Conservation (phyloP, 2,797 vertebrate genomes). For the Poeciliopsis gracilis region DNA sequence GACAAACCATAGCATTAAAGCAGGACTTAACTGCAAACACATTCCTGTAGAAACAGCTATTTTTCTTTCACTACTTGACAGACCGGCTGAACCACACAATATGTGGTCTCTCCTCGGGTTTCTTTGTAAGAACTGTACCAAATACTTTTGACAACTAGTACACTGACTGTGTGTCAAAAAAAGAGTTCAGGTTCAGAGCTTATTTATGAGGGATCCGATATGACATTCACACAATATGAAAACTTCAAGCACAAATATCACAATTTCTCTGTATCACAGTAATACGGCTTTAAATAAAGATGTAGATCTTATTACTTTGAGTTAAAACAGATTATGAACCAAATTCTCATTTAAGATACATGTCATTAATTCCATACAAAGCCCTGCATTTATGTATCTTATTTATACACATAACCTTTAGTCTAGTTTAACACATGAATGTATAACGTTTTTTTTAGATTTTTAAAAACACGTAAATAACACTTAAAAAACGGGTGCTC, state of each 20-base stretch:
- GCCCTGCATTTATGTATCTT: too few relatives aligned
- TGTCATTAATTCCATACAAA: too few relatives aligned
- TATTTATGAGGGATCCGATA: conserved; percentile 49
- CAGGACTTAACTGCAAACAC: conserved; percentile 47
- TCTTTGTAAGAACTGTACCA: conserved; percentile 46
- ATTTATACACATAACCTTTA: too few relatives aligned
- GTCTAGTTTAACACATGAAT: too few relatives aligned
- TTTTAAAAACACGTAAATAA: too few relatives aligned
- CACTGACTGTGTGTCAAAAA: conserved; percentile 33
- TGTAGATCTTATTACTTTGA: background rate
- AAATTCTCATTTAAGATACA: too few relatives aligned
- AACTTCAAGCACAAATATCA: background rate
- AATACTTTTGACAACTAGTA: conserved; percentile 48
- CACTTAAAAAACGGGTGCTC: background rate
- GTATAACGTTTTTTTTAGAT: too few relatives aligned
- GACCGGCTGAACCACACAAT: conserved; percentile 10
- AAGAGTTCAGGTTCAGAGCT: conserved; percentile 57
- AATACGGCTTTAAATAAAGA: background rate
- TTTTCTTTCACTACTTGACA: conserved; percentile 29
- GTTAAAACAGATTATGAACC: background rate
- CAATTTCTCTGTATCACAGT: background rate
- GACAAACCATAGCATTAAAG: conserved; percentile 30
- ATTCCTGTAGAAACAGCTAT: conserved; percentile 40
- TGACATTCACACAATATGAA: background rate
- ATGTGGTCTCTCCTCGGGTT: conserved; percentile 24